phyloP scores from a whole-genome alignment of 2,888 invertebrate species.

The Lamellibrachia satsuma region DNA sequence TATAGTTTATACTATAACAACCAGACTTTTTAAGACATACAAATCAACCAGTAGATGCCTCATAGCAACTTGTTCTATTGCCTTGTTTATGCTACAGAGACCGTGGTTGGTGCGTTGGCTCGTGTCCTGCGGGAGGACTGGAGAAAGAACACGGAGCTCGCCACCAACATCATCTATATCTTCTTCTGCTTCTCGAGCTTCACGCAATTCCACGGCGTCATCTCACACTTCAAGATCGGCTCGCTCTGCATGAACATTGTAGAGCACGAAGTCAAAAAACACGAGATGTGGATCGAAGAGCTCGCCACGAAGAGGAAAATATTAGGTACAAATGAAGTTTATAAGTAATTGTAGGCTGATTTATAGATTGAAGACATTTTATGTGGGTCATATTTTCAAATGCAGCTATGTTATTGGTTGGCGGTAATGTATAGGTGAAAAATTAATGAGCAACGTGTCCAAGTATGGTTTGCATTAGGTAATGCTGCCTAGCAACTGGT shows the following conservation, averaged over 20 bases:
- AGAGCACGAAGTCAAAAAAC: conserved; percentile 91
- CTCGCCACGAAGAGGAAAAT: conserved; percentile 61
- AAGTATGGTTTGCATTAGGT: too few relatives aligned
- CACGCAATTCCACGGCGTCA: conserved; percentile 91
- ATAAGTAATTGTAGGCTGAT: too few relatives aligned
- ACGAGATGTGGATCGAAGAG: conserved; percentile 84
- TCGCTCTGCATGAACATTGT: conserved; percentile 94
- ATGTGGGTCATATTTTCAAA: too few relatives aligned
- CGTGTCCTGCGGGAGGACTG: conserved; percentile 96
- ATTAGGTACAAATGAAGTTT: not conserved
- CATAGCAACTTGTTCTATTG: too few relatives aligned
- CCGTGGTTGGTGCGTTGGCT: conserved; percentile 91
- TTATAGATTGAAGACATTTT: too few relatives aligned
- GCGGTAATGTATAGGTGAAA: too few relatives aligned
- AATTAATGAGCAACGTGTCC: too few relatives aligned
- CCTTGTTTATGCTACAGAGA: conserved; percentile 69
- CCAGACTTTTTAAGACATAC: too few relatives aligned
- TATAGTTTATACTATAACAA: too few relatives aligned
- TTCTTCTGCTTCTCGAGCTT: conserved; percentile 98
- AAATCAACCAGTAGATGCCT: too few relatives aligned
- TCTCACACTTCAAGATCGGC: conserved; percentile 96
- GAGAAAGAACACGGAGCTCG: conserved; percentile 93
- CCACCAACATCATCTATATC: conserved; percentile 94
- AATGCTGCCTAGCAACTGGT: too few relatives aligned
- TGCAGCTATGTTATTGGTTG: too few relatives aligned